These are phyloP conservation scores for Archaeoteleia sp. DNA, from an alignment of 2,888 invertebrate genomes.

Conservation along the genomic window DNA sequence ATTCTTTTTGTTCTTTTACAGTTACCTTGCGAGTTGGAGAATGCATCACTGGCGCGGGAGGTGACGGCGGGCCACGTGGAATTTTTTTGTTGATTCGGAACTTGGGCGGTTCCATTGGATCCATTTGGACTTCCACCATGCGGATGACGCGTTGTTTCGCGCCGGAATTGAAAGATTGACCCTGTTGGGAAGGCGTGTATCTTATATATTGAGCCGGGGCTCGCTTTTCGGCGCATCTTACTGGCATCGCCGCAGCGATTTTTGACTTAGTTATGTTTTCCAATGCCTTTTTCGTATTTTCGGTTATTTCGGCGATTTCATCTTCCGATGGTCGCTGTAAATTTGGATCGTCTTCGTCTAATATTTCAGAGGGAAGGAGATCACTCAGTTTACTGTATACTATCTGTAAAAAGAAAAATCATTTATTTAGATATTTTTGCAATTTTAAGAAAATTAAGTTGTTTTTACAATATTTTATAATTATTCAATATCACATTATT, in stretches of 20 bases:
- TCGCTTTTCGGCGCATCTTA: conserved; percentile 94
- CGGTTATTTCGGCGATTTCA: conserved; percentile 90
- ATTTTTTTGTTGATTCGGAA: conserved; percentile 99
- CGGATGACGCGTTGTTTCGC: conserved; percentile 98
- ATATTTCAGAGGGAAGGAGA: conserved; percentile 91
- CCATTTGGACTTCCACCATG: conserved; percentile 94
- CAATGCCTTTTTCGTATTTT: conserved; percentile 89
- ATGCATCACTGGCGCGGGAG: conserved; percentile 98
- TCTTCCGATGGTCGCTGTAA: conserved; percentile 93
- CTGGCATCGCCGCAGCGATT: conserved; percentile 97
- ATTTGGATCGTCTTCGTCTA: conserved; percentile 92
- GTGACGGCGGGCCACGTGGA: conserved; percentile 98
- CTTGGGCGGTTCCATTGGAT: conserved; percentile 99
- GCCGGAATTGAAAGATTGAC: conserved; percentile 94
- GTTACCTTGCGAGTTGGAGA: conserved; percentile 98
- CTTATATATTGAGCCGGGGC: conserved; percentile 97
- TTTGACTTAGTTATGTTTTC: conserved; percentile 92
- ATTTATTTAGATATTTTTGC: conserved; percentile 5
- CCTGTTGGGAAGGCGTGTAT: conserved; percentile 98
- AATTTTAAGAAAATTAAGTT: too few species aligned
- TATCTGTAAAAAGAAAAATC: conserved; percentile 77
- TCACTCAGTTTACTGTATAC: conserved; percentile 96
- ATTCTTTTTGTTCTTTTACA: conserved; percentile 98
- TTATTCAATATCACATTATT: neutral
- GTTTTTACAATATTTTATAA: too few species aligned